phyloP scores from a whole-genome alignment of 2,797 vertebrate species.

The Alcedo quadribrachys region DNA sequence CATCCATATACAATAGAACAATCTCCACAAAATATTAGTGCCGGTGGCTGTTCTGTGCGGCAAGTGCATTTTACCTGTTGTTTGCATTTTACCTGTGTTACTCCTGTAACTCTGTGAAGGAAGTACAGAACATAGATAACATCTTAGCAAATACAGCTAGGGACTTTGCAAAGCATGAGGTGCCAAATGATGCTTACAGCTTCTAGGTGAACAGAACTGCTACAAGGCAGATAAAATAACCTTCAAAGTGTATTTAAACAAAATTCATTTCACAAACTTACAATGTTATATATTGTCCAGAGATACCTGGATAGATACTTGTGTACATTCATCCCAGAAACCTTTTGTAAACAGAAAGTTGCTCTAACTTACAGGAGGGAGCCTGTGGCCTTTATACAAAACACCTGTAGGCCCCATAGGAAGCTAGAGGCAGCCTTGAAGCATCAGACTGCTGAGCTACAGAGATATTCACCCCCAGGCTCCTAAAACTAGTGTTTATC shows the following conservation, averaged over 20 bases:
- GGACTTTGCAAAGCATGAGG: not conserved
- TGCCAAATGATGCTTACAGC: accelerated
- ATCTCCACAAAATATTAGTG: not conserved
- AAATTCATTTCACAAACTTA: not conserved
- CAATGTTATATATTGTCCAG: not conserved
- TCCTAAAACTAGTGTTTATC: not conserved
- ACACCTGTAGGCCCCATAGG: not conserved
- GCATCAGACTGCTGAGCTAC: not conserved
- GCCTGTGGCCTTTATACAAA: not conserved
- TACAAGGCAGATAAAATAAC: not conserved
- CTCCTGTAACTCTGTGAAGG: not conserved
- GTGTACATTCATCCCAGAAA: not conserved
- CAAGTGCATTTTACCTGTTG: not conserved
- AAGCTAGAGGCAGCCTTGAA: not conserved
- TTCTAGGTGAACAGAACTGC: not conserved
- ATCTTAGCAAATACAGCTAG: not conserved
- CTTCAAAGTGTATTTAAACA: not conserved
- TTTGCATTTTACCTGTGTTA: not conserved
- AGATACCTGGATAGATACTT: not conserved
- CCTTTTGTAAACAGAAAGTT: not conserved
- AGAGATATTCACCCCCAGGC: not conserved
- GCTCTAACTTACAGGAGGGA: not conserved
- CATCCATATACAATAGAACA: not conserved
- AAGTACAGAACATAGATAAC: not conserved
- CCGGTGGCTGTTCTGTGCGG: not conserved